Conservation (phyloP, 2,113 vertebrate genomes). For the Nettapus auritus region DNA sequence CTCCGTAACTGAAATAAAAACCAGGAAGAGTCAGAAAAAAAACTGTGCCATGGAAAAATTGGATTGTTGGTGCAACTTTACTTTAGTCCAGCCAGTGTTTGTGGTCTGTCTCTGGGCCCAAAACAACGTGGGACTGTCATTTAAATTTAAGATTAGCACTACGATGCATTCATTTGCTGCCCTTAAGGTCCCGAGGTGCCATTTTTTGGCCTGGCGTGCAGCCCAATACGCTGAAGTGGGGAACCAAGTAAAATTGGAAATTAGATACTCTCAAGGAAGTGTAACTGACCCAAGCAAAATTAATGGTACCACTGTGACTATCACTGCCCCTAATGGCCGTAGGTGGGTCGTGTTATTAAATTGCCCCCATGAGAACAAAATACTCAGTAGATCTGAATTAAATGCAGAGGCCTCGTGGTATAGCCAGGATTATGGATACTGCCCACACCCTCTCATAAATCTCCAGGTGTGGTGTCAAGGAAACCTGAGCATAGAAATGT, state of each 20-base stretch:
- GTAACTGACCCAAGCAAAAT: background rate
- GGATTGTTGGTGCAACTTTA: conserved; percentile 67
- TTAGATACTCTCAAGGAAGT: conserved; percentile 51
- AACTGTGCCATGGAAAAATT: conserved; percentile 10
- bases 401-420: background rate
- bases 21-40: conserved; percentile 33
- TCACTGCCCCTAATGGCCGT: background rate
- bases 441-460: conserved; percentile 18
- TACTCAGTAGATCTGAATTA: background rate
- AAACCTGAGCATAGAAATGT: background rate
- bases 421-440: conserved; percentile 14
- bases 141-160: conserved; percentile 59
- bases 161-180: background rate
- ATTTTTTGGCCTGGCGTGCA: conserved; percentile 50
- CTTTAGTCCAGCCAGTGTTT: conserved; percentile 55
- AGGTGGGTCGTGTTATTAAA: conserved; percentile 3
- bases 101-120: conserved; percentile 64
- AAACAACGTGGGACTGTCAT: conserved; percentile 11
- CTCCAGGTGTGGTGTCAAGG: conserved; percentile 53
- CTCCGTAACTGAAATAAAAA: conserved; percentile 13
- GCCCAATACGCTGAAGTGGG: background rate
- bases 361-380: background rate
- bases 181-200: conserved; percentile 31
- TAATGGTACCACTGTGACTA: background rate
- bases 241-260: conserved; percentile 14